A percentile compares a stretch with the other conserved stretches of the same genome.
phyloP scores from a whole-genome alignment of 2,888 invertebrate species.

The Epinotia brunnichana region DNA sequence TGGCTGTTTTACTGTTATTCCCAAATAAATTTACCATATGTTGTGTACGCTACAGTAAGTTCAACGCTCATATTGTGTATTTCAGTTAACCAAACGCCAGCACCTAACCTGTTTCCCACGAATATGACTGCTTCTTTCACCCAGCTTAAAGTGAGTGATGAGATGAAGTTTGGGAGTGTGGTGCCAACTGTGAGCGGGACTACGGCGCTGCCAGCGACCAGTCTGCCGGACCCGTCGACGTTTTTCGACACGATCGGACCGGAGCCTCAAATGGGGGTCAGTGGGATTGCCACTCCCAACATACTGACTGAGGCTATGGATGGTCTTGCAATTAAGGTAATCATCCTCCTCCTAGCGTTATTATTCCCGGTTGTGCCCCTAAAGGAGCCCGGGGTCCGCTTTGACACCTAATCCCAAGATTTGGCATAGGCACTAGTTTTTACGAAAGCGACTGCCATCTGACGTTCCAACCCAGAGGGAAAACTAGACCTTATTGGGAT shows the following conservation, averaged over 20 bases:
- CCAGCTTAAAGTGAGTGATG: conserved; percentile 61
- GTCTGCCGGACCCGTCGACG: conserved; percentile 78
- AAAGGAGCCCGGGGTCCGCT: too few species aligned
- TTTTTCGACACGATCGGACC: conserved; percentile 80
- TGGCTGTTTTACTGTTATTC: conserved; percentile 29
- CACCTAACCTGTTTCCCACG: conserved; percentile 61
- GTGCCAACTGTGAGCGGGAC: conserved; percentile 70
- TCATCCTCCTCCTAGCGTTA: too few species aligned
- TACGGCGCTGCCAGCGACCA: conserved; percentile 68
- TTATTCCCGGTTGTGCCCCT: too few species aligned
- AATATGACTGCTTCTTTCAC: conserved; percentile 66
- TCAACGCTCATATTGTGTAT: conserved; percentile 32
- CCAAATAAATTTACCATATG: conserved; percentile 19
- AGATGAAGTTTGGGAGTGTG: conserved; percentile 66
- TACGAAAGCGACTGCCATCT: too few species aligned
- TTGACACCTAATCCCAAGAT: too few species aligned
- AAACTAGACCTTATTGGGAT: too few species aligned
- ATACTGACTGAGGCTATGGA: conserved; percentile 71
- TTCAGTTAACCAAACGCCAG: conserved; percentile 57
- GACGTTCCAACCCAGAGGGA: too few species aligned
- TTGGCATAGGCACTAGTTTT: too few species aligned
- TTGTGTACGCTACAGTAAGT: not conserved
- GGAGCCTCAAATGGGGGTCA: conserved; percentile 67
- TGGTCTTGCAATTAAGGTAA: conserved; percentile 71
- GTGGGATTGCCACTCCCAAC: conserved; percentile 58